A percentile compares a stretch with the other conserved stretches of the same genome.
Conservation (phyloP, 2,113 vertebrate species). For the Herpailurus yagouaroundi region DNA sequence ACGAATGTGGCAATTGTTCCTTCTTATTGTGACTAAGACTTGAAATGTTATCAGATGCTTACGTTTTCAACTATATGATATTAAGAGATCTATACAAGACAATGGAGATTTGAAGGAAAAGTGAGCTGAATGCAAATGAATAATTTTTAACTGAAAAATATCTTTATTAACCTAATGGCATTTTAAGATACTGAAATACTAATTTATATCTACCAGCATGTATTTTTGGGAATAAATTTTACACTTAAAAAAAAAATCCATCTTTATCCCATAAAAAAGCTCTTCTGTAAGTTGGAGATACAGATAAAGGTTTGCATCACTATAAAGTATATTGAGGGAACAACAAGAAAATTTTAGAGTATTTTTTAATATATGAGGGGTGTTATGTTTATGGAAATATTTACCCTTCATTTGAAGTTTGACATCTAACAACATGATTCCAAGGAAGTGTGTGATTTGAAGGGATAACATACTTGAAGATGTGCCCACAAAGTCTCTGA, state of each 20-base stretch:
- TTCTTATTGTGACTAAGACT: neutral
- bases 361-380: neutral
- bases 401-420: constrained; percentile 44
- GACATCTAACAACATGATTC: constrained; percentile 3
- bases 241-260: neutral
- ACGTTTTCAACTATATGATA: neutral
- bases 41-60: neutral
- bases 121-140: neutral
- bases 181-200: neutral
- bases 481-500: neutral
- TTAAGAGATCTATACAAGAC: neutral
- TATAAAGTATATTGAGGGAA: neutral
- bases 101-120: neutral
- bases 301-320: neutral
- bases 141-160: neutral
- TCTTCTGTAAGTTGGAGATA: constrained; percentile 3
- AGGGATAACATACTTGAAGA: constrained; percentile 58
- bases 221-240: constrained; percentile 9
- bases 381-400: neutral
- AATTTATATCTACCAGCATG: neutral
- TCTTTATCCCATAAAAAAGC: neutral
- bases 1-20: neutral
- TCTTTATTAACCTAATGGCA: neutral
- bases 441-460: constrained; percentile 34
- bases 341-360: neutral